Percentiles rank a stretch among this genome's conserved stretches.
phyloP scores from a whole-genome alignment of 1,140 invertebrate genomes.

The Aethina tumida region DNA sequence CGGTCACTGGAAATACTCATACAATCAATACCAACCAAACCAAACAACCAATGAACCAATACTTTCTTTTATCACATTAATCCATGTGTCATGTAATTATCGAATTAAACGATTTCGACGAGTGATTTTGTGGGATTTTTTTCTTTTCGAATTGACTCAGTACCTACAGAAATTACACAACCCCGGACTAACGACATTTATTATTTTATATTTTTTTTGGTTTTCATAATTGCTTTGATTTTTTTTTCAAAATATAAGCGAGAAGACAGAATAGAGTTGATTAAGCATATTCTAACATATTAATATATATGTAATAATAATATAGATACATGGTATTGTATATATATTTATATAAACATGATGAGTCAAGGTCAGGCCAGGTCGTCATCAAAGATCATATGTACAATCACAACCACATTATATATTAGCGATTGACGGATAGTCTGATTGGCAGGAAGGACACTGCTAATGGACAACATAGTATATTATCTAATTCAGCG shows the following conservation, averaged over 20 bases:
- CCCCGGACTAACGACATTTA: conserved; percentile 29
- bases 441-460: conserved; percentile 26
- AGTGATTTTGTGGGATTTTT: not conserved
- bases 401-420: conserved; percentile 31
- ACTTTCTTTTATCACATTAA: conserved; percentile 24
- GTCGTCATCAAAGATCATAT: conserved; percentile 33
- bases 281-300: conserved; percentile 27
- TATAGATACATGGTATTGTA: conserved; percentile 30
- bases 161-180: conserved; percentile 26
- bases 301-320: conserved; percentile 28
- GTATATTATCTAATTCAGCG: conserved; percentile 14
- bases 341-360: conserved; percentile 25
- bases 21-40: conserved; percentile 17
- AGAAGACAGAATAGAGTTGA: conserved; percentile 26
- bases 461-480: conserved; percentile 24
- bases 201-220: conserved; percentile 24
- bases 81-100: conserved; percentile 24
- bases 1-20: conserved; percentile 21
- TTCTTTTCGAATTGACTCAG: conserved; percentile 16
- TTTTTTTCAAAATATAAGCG: conserved; percentile 21
- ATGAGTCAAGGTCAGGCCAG: conserved; percentile 31
- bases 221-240: conserved; percentile 24
- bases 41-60: conserved; percentile 23
- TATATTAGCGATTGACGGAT: conserved; percentile 19
- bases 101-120: conserved; percentile 3